phyloP scores from a whole-genome alignment of 2,888 invertebrate species.

The Athrips mouffetella region DNA sequence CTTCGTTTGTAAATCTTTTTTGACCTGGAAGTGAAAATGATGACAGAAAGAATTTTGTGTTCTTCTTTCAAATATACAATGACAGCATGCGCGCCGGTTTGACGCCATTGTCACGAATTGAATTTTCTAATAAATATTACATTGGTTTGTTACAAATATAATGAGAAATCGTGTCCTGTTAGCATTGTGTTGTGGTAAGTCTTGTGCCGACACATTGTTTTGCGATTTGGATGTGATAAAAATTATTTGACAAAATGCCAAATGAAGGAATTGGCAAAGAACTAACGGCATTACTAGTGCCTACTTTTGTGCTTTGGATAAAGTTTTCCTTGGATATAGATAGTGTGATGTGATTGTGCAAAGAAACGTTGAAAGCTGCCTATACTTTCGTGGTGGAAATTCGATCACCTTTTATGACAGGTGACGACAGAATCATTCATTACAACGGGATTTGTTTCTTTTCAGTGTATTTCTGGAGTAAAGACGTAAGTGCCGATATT shows the following conservation, averaged over 20 bases:
- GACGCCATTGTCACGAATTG: conserved; percentile 34
- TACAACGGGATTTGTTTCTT: too few species aligned
- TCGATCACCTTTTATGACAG: too few species aligned
- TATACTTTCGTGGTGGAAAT: too few species aligned
- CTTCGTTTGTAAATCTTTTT: conserved; percentile 2
- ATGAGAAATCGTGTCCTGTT: conserved; percentile 47
- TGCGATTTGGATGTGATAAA: too few species aligned
- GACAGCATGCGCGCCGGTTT: conserved; percentile 41
- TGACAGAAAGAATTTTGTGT: conserved; percentile 31
- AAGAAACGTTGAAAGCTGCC: too few species aligned
- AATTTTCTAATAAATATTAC: conserved; percentile 37
- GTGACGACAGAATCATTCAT: too few species aligned
- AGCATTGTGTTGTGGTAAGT: conserved; percentile 51
- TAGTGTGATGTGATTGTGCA: too few species aligned
- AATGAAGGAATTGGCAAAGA: too few species aligned
- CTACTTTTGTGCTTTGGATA: too few species aligned
- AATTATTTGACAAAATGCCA: too few species aligned
- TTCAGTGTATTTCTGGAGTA: conserved; percentile 36
- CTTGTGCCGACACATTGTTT: conserved; percentile 6
- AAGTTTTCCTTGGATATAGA: too few species aligned
- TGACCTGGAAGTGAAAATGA: conserved; percentile 25
- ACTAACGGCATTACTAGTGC: too few species aligned
- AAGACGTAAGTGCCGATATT: conserved; percentile 41
- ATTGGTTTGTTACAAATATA: conserved; percentile 37
- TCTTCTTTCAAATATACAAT: conserved; percentile 59